phyloP scores from a whole-genome alignment of 2,888 invertebrate genomes.

The Pachymerium ferrugineum region DNA sequence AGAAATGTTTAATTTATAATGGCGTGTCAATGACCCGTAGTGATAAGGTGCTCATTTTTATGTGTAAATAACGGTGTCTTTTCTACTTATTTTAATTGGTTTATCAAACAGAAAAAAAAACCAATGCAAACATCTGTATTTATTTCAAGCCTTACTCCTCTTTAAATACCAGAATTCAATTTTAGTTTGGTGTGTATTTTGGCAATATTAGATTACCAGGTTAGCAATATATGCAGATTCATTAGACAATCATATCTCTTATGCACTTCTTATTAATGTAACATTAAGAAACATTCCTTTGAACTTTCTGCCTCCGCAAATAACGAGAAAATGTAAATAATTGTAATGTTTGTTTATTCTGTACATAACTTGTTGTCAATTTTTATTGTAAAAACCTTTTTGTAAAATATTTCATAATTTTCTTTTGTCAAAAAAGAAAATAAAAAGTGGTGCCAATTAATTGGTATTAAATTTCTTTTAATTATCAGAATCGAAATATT shows the following conservation, averaged over 20 bases:
- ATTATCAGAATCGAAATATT: background rate
- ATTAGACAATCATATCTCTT: constrained; percentile 9
- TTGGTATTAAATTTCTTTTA: background rate
- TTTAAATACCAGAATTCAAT: too few species aligned
- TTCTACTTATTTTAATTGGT: too few species aligned
- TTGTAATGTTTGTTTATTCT: background rate
- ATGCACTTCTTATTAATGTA: background rate
- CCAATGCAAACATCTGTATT: background rate
- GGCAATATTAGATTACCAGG: background rate
- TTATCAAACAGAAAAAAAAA: too few species aligned
- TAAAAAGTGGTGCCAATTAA: background rate
- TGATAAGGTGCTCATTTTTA: background rate
- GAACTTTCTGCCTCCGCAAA: background rate
- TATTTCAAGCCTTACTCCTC: background rate
- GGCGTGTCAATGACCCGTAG: too few species aligned
- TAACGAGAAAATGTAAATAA: background rate
- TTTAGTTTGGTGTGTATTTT: background rate
- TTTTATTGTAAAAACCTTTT: background rate
- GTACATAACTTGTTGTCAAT: constrained; percentile 1
- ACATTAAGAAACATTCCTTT: background rate
- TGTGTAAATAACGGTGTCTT: too few species aligned
- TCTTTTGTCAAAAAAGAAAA: background rate
- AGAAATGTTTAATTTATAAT: too few species aligned
- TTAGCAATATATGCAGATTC: background rate
- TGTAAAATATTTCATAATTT: constrained; percentile 4